Evolutionary conservation across 2,113 vertebrate genomes (phyloP), one percentile per base, ranked within the genome.

Genomic region (Colius striatus): DNA sequence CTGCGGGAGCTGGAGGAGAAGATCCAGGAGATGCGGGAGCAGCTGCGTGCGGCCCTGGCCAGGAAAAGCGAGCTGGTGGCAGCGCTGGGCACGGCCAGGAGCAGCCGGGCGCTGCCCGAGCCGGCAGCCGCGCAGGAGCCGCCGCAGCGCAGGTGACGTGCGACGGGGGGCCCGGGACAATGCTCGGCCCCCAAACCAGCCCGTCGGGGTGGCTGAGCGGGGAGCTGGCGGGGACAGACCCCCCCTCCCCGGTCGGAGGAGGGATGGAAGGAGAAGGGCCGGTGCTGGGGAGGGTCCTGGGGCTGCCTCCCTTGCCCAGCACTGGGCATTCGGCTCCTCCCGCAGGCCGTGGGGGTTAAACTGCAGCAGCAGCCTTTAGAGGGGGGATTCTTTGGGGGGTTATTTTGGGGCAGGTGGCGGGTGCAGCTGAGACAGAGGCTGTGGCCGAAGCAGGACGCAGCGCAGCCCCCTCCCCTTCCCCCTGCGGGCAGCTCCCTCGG

Each of bases 31-130:
- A 98, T 98, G 76, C 97, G 98, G 8, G 98, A 98, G 1, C 98
- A 98, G 82, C 96, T 99, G 68, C 97, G 95, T 2, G 85, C 67
- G 0, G 98, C 99, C 5, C 95, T 99, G 93, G 82, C 96, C 58
- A 95, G 98, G 94, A 98, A 98, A 32, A 98, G 98, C 0, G 98
- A 99, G 95, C 98, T 99, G 87, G 98, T 98, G 97, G 98, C 98
- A 3, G 95, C 53, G 19, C 92, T 98, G 50, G 97, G 97, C 73
- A 97, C 97, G 1, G 60, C 97, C 47, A 92, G 94, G 79, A 50
- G 68, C 2, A 3, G 58, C 21, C 50, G n/a, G 34, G 53, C n/a
- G 0, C 65, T 81, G 78, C 61, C 91, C 11, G 4, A 30, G 7
- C 66, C 55, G 2, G 8, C 45, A 2, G 84, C 95, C 32, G 70